phyloP scores from a whole-genome alignment of 2,113 vertebrate species.

The Grammomys surdaster region DNA sequence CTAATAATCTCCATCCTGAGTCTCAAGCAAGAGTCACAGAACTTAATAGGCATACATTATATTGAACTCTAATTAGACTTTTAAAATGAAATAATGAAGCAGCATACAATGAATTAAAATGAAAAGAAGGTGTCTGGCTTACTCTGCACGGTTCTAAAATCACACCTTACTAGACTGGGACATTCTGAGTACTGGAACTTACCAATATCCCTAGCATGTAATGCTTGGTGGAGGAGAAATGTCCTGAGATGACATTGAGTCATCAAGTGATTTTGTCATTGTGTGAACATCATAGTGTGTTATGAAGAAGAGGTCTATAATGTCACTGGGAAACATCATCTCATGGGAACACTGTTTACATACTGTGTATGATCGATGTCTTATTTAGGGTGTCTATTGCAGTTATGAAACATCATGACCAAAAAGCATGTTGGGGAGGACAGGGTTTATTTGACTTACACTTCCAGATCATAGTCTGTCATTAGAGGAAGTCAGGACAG shows the following conservation, averaged over 20 bases:
- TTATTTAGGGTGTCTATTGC: too few species aligned
- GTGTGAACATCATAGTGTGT: background rate
- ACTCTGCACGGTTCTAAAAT: background rate
- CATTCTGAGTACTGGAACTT: background rate
- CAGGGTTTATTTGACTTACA: too few species aligned
- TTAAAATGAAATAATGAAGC: background rate
- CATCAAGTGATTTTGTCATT: background rate
- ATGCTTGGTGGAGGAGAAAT: background rate
- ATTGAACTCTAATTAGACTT: background rate
- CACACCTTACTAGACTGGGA: background rate
- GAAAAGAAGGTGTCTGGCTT: background rate
- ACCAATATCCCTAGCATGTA: background rate
- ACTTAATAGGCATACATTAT: background rate
- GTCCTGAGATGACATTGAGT: background rate
- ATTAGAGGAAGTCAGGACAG: too few species aligned
- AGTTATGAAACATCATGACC: too few species aligned
- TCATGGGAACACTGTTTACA: background rate
- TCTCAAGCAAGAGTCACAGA: background rate
- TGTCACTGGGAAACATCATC: background rate
- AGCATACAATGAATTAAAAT: background rate
- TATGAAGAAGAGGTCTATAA: background rate
- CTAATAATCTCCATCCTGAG: background rate
- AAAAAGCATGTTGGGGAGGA: too few species aligned
- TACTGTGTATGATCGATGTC: background rate
- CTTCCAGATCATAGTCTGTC: too few species aligned